Conservation (phyloP, 2,888 invertebrate species). For the Asteroscopus sphinx region DNA sequence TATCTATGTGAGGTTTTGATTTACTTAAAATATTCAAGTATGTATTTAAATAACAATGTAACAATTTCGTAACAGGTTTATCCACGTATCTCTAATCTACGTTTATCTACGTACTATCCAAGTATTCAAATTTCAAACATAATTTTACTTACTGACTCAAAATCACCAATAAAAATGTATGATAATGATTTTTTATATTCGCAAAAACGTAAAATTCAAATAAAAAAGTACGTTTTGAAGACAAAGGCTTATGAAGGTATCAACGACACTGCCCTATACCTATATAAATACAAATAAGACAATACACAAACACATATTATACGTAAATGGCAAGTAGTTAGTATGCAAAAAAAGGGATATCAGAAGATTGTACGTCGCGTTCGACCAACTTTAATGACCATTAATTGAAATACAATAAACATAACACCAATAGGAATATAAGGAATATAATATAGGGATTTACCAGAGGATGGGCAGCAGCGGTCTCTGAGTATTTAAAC, state of each 20-base stretch:
- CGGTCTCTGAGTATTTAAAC: no score
- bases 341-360: constrained; percentile 2
- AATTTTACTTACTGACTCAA: neutral
- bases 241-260: neutral
- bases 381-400: constrained; percentile 12
- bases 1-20: no score
- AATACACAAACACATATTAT: neutral
- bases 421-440: no score
- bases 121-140: neutral
- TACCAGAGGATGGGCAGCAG: no score
- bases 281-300: neutral
- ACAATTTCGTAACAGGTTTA: no score
- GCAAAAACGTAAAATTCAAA: no score
- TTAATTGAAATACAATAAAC: constrained; percentile 41
- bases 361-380: constrained; percentile 3
- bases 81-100: no score
- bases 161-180: neutral
- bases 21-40: no score
- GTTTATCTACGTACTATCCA: neutral
- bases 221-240: neutral
- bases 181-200: neutral
- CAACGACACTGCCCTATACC: neutral
- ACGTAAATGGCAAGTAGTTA: no score
- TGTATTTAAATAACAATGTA: no score
- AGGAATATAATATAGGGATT: no score